Percentiles rank a stretch among this genome's conserved stretches.
Evolutionary conservation across 1,140 invertebrate genomes (phyloP).

Genomic region (Drosophila setifemur): DNA sequence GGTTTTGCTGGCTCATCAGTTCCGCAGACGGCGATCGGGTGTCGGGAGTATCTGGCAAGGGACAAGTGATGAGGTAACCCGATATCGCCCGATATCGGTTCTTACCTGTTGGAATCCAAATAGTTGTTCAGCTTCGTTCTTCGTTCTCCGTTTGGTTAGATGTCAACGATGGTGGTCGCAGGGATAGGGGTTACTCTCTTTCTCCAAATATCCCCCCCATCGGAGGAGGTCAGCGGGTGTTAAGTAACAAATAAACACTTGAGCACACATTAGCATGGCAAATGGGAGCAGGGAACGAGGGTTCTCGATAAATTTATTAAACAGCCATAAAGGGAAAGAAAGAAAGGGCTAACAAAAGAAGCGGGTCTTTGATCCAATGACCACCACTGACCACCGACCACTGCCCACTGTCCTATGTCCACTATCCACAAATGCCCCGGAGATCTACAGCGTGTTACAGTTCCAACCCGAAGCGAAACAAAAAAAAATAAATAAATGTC

Average conservation of each 20-base stretch:
- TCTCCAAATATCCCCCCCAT: no score
- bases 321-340: constrained; percentile 37
- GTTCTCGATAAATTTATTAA: constrained; percentile 68
- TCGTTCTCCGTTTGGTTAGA: background rate
- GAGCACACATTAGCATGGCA: constrained; percentile 67
- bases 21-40: constrained; percentile 34
- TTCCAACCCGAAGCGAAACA: constrained; percentile 11
- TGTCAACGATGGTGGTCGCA: constrained; percentile 64
- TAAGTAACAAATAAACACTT: constrained; percentile 81
- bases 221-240: constrained; percentile 57
- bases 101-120: constrained; percentile 11
- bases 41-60: constrained; percentile 13
- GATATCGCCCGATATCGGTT: background rate
- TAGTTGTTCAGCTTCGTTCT: constrained; percentile 10
- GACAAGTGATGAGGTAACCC: constrained; percentile 41
- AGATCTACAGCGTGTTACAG: constrained; percentile 21
- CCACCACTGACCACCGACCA: no score
- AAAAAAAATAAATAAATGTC: constrained; percentile 60
- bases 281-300: constrained; percentile 13
- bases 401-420: background rate
- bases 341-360: constrained; percentile 30
- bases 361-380: no score
- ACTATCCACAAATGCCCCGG: background rate
- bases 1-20: constrained; percentile 26
- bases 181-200: constrained; percentile 17